phyloP scores from a whole-genome alignment of 2,888 invertebrate species.

The Sepioteuthis lessoniana region DNA sequence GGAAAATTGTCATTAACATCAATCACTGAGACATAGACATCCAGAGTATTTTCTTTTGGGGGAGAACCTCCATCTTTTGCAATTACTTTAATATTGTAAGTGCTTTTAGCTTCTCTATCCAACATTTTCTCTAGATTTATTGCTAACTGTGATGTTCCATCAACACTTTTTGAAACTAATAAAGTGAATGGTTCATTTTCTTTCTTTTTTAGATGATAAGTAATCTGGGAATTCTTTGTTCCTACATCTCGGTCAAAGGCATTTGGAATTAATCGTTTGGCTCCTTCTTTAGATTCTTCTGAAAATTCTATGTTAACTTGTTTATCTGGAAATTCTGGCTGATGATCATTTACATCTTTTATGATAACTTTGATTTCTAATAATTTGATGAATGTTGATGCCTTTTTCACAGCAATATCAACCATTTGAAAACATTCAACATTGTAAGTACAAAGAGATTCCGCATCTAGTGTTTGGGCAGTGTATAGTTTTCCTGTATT shows the following conservation, averaged over 20 bases:
- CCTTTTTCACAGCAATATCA: not conserved
- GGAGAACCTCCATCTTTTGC: not conserved
- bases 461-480: not conserved
- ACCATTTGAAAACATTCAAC: not conserved
- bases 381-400: not conserved
- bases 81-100: not conserved
- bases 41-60: not conserved
- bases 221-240: not conserved
- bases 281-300: not conserved
- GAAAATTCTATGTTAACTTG: constrained; percentile 33
- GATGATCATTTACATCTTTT: not conserved
- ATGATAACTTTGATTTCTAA: constrained; percentile 21
- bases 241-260: constrained; percentile 60
- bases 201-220: not conserved
- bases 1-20: not conserved
- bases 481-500: constrained; percentile 14
- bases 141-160: constrained; percentile 1
- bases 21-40: not conserved
- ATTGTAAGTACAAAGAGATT: constrained; percentile 1
- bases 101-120: not conserved
- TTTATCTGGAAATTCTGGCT: constrained; percentile 18
- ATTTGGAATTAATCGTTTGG: constrained; percentile 56
- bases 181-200: constrained; percentile 33
- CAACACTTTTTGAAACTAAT: not conserved
- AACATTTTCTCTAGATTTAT: not conserved